Percentiles rank a stretch among this genome's conserved stretches.
Evolutionary conservation across 2,888 invertebrate species (phyloP).

Genomic region (Epiblema foenella): DNA sequence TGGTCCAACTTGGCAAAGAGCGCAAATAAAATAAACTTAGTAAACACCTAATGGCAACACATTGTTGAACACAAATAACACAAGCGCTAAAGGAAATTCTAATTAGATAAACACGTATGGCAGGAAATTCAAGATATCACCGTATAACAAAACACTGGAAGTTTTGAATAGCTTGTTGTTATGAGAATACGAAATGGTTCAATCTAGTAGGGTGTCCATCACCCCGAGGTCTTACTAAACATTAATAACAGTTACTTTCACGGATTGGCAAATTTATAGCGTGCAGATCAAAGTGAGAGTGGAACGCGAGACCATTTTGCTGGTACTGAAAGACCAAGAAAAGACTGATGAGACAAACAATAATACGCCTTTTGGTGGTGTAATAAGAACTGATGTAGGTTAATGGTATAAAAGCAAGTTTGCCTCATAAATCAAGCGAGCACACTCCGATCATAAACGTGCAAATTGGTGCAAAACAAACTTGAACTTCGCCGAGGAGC

Average conservation of each 20-base stretch:
- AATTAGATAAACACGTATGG: background rate
- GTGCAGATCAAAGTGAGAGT: constrained; percentile 40
- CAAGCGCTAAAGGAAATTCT: background rate
- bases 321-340: constrained; percentile 23
- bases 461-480: constrained; percentile 59
- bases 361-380: background rate
- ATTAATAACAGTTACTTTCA: constrained; percentile 38
- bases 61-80: background rate
- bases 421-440: constrained; percentile 35
- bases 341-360: background rate
- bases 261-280: constrained; percentile 36
- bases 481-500: constrained; percentile 70
- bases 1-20: constrained; percentile 1
- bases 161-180: background rate
- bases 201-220: constrained; percentile 9
- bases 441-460: constrained; percentile 43
- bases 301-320: constrained; percentile 11
- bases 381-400: constrained; percentile 13
- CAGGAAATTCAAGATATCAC: background rate
- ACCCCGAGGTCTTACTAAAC: constrained; percentile 15
- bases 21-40: background rate
- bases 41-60: background rate
- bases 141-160: background rate
- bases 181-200: background rate
- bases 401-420: constrained; percentile 19